Base-by-base conservation (phyloP, 2,113 vertebrate genomes). In the Protomyctophum bolini region DNA sequence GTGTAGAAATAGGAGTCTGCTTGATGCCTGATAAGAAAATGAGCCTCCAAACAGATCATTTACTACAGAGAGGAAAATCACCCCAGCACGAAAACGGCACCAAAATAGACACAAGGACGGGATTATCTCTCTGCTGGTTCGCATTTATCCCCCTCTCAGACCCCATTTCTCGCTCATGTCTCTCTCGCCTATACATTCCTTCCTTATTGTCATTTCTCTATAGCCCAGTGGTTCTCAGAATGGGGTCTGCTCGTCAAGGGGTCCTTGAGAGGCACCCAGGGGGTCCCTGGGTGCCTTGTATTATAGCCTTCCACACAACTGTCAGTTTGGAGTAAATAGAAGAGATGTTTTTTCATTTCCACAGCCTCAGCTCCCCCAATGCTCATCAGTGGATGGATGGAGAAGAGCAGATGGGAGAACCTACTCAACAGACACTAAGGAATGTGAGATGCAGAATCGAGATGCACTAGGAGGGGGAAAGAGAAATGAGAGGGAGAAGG, bases 1-100 rank as follows among this genome's bases (percentile, higher is more conserved):
- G 63, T 54, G 70, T 74, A 72, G 68, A 81, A 84, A 78, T 74
- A 62, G 58, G 52, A 82, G 75, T 60, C 81, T 82, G 77, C 59
- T 74, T 82, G 86, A 89, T 88, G 75, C 58, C 80, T 78, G 81
- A 86, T 87, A 83, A 82, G 78, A 82, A 88, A 81, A 77, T 68
- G 54, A 86, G 75, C 66, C 65, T 77, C 63, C 54, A 81, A 84
- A 85, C 72, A 75, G 70, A 82, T 83, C 47, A 76, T 87, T 85
- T 79, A 78, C 71, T 72, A 69, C 73, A 76, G 64, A 76, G 76
- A 77, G 59, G 69, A 58, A 75, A 81, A 82, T 80, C 76, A 75
- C 58, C 28, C 12, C 70, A 29, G 67, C 63, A 63, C 74, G 72
- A 48, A 73, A 75, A 72, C 68, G 67, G 12, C 60, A 63, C 47